Percentiles rank a stretch among this genome's conserved stretches.
Evolutionary conservation across 1,140 invertebrate species (phyloP).

Genomic region (Orchesella cincta): DNA sequence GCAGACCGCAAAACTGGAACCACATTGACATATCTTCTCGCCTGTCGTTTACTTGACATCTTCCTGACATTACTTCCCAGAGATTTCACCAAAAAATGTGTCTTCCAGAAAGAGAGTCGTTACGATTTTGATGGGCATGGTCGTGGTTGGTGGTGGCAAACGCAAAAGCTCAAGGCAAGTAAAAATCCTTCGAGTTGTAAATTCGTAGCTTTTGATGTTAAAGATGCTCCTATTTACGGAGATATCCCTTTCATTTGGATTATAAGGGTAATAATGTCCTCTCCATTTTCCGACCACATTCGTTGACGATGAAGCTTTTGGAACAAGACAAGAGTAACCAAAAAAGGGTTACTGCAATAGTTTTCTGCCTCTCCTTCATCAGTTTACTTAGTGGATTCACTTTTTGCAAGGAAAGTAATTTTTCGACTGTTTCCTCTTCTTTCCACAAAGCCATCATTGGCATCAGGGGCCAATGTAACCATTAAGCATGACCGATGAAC

Average conservation of each 20-base stretch:
- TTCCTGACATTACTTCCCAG: neutral
- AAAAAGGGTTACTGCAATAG: neutral
- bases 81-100: neutral
- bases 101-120: neutral
- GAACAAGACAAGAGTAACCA: neutral
- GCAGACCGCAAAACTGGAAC: neutral
- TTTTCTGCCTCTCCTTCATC: neutral
- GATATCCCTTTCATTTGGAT: too few species aligned
- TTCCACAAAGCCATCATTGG: neutral
- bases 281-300: too few species aligned
- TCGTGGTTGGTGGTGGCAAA: too few species aligned
- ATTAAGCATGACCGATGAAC: constrained; percentile 18
- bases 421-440: neutral
- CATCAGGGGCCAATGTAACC: constrained; percentile 13
- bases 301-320: neutral
- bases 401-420: neutral
- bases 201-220: too few species aligned
- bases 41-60: constrained; percentile 8
- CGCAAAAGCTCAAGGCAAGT: too few species aligned
- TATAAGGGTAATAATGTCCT: too few species aligned
- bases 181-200: too few species aligned
- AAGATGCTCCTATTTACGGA: too few species aligned
- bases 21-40: neutral
- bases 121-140: constrained; percentile 15
- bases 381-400: neutral